phyloP scores from a whole-genome alignment of 2,888 invertebrate genomes.

The Flexamia atlantica region DNA sequence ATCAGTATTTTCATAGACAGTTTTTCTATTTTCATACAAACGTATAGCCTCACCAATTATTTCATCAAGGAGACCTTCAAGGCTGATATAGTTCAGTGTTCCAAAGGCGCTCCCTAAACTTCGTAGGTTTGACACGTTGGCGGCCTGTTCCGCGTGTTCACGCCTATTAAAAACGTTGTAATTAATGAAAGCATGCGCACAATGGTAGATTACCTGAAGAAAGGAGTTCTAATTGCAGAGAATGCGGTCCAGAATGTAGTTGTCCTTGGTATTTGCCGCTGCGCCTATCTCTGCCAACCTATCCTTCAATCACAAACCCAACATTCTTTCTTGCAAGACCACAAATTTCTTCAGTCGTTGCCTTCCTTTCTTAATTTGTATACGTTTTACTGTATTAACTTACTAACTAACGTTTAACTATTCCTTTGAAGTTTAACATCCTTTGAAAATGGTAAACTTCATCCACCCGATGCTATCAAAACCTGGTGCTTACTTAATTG shows the following conservation, averaged over 20 bases:
- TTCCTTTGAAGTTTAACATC: no score
- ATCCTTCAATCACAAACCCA: background rate
- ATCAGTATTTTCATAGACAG: no score
- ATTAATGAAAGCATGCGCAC: constrained; percentile 18
- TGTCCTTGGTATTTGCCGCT: constrained; percentile 49
- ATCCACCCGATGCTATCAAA: no score
- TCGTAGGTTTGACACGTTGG: background rate
- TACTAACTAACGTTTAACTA: no score
- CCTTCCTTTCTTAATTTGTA: no score
- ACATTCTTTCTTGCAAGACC: background rate
- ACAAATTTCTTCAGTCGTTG: background rate
- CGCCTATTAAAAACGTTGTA: constrained; percentile 4
- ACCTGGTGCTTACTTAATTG: no score
- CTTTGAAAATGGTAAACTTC: no score
- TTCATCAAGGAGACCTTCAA: background rate
- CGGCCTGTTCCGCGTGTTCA: background rate
- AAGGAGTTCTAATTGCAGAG: constrained; percentile 33
- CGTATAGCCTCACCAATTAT: no score
- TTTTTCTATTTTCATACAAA: no score
- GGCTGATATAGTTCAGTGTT: background rate
- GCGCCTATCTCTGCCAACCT: constrained; percentile 23
- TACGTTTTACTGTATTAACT: no score
- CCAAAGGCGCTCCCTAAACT: background rate
- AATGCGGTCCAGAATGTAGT: constrained; percentile 36
- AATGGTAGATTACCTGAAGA: constrained; percentile 35